phyloP scores from a whole-genome alignment of 2,888 invertebrate species.

The Tetheella fluctuosa region DNA sequence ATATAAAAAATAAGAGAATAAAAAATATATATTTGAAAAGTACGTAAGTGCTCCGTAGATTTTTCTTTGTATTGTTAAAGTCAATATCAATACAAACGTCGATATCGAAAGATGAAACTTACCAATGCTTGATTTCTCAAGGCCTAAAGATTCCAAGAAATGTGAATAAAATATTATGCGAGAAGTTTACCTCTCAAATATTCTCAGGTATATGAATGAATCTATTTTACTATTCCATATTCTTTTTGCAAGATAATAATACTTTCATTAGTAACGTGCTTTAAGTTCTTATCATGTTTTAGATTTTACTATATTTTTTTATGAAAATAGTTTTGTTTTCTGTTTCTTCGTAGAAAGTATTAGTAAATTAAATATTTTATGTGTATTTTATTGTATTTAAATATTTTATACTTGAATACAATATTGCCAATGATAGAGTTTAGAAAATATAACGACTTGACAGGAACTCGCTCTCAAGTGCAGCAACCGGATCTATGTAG shows the following conservation, averaged over 20 bases:
- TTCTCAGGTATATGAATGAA: not conserved
- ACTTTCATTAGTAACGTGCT: not conserved
- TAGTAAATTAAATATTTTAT: no score
- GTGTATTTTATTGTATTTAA: no score
- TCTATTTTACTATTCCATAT: not conserved
- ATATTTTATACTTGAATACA: no score
- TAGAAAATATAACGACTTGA: no score
- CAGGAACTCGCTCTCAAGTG: no score
- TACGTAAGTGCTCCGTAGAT: not conserved
- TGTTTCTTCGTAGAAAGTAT: no score
- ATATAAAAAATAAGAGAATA: no score
- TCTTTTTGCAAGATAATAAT: not conserved
- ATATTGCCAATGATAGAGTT: no score
- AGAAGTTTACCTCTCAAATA: not conserved
- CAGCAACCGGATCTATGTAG: no score
- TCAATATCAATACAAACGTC: slow-evolving; percentile 4
- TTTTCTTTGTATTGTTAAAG: not conserved
- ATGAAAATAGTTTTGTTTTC: no score
- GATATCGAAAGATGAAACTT: slow-evolving; percentile 4
- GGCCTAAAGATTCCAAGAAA: slow-evolving; percentile 1
- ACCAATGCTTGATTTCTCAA: not conserved
- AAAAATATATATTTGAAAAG: not conserved
- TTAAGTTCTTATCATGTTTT: no score
- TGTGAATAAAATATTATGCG: slow-evolving; percentile 8
- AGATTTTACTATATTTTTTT: no score